Base-by-base conservation (phyloP, 2,888 invertebrate species). In the Lycophotia porphyrea region DNA sequence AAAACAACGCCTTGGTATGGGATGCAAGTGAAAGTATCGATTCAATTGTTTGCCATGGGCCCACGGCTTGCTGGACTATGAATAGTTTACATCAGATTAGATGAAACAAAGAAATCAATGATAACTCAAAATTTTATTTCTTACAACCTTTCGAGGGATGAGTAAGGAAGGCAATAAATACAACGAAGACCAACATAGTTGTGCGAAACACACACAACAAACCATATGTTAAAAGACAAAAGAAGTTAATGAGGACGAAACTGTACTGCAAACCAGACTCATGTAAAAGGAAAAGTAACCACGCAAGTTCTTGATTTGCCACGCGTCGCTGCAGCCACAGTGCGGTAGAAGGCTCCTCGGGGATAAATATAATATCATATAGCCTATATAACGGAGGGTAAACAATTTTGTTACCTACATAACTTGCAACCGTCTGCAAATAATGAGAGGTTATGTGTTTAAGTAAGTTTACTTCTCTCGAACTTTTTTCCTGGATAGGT, bases 231-330 rank as follows among this genome's bases (percentile, higher is more conserved):
- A 11, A 1, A 1, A 47, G 11, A 44, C n/a, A 52, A 63, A 21
- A 52, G 49, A 36, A 73, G 36, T 34, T 60, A 84, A 75, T 72
- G 72, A 81, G 4, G 21, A 52, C 5, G 47, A 74, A 76, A 74
- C 55, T 63, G 39, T 66, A 47, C 61, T 60, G 44, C 66, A 80
- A 74, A 58, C 74, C 66, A 63, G 68, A 61, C 63, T 73, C 39
- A 68, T 79, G 74, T 82, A 79, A 71, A 70, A 72, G 77, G 71
- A 84, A 86, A 85, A 85, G 71, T 76, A 77, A 69, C 61, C 47
- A 74, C 76, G 66, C 34, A 74, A 83, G 72, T 78, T 82, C 58
- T 76, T 74, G 86, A 85, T 76, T 79, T 67, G 27, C 31, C 65
- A 80, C 85, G 82, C 85, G 61, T 82, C 69, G 66, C 52, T 63